Evolutionary conservation across 2,113 vertebrate species (phyloP).

Genomic region (Alouatta palliata): DNA sequence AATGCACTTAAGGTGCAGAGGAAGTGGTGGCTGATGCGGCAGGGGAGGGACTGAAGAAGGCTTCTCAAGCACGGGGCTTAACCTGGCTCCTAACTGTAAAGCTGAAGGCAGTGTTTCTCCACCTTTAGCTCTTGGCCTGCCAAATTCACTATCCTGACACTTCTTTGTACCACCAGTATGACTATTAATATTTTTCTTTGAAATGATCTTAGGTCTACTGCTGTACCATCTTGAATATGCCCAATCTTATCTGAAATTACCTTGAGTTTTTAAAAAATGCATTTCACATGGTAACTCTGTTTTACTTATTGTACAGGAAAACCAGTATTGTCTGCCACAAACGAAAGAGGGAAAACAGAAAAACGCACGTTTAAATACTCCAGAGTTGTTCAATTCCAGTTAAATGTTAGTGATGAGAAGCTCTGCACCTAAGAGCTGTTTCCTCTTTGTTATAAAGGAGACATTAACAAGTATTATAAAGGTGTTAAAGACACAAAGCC

Average conservation of each 20-base stretch:
- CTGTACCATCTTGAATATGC: no score
- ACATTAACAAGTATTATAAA: background rate
- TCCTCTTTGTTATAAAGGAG: background rate
- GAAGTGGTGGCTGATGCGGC: background rate
- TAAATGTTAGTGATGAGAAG: background rate
- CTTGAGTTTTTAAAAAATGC: background rate
- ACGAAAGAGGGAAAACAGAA: background rate
- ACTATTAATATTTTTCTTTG: background rate
- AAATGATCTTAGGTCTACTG: background rate
- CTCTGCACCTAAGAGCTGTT: background rate
- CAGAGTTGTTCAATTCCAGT: background rate
- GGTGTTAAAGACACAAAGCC: background rate
- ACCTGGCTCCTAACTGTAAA: background rate
- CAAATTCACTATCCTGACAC: background rate
- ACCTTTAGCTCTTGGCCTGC: no score
- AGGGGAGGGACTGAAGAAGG: background rate
- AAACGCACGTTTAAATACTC: background rate
- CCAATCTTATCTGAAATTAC: background rate
- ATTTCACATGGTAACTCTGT: background rate
- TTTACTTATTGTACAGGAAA: background rate
- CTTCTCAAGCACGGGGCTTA: background rate
- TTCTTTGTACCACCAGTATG: background rate
- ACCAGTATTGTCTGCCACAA: background rate
- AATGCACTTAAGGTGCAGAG: no score
- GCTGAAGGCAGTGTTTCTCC: background rate